Percentiles rank a stretch among this genome's conserved stretches.
Evolutionary conservation across 2,888 invertebrate species (phyloP).

Genomic region (Dexiosoma caninum): DNA sequence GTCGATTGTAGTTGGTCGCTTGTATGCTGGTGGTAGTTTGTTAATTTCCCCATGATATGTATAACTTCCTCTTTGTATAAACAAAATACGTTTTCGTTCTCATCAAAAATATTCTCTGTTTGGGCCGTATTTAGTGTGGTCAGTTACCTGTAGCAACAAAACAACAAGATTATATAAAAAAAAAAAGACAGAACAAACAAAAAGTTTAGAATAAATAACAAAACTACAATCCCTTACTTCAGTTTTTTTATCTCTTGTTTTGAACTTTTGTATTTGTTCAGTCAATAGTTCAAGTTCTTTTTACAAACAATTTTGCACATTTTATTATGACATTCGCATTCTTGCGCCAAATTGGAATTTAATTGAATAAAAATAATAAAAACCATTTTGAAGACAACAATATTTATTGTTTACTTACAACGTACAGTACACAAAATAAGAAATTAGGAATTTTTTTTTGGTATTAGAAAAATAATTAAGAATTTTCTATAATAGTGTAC

Average conservation of each 20-base stretch:
- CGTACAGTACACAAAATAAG: no score
- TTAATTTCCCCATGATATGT: constrained; percentile 34
- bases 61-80: constrained; percentile 54
- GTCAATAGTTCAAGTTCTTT: constrained; percentile 46
- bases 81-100: constrained; percentile 56
- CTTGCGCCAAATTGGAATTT: constrained; percentile 38
- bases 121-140: constrained; percentile 72
- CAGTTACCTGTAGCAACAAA: constrained; percentile 77
- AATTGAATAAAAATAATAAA: no score
- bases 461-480: no score
- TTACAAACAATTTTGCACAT: constrained; percentile 26
- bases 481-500: no score
- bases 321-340: constrained; percentile 17
- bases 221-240: constrained; percentile 68
- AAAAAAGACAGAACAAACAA: constrained; percentile 30
- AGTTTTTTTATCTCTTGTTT: constrained; percentile 64
- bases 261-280: constrained; percentile 44
- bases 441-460: no score
- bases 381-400: no score
- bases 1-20: constrained; percentile 48
- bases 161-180: constrained; percentile 19
- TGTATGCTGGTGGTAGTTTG: constrained; percentile 46
- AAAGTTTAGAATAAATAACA: constrained; percentile 53
- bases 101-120: constrained; percentile 71
- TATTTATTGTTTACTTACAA: no score